Base-by-base conservation (phyloP, 2,113 vertebrate species). In the Syngnathus scovelli region DNA sequence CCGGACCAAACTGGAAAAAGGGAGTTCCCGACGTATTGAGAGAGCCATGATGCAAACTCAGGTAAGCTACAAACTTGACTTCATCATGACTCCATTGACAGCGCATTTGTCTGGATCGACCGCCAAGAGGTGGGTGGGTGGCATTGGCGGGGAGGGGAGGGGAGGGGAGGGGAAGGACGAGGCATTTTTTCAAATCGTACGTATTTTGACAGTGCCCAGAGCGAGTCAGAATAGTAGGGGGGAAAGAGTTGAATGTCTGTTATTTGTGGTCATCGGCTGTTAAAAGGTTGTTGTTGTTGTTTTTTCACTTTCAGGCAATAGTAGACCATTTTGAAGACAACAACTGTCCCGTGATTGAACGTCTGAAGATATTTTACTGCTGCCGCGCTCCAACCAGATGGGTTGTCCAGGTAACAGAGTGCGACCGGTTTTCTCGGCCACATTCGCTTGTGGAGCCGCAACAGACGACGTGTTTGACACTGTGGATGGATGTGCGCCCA, bases 11-110 rank as follows among this genome's bases (percentile, higher is more conserved):
- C 85, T 98, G 80, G 97, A 99, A 79, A 90, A 78, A 74, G 91
- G 92, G 64, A 95, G 90, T 33, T 87, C 90, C 7, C 92, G 96
- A 6, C 90, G 94, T 69, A 87, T 98, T 61, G 97, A 99, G 64
- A 90, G 96, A 33, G 95, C 96, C 37, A 93, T 98, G 96, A 94
- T 89, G 89, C 97, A 99, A 85, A 97, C 90, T 1, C 97, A 99
- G 93, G 97, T 98, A 86, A 78, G 78, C 74, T 8, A 44, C 23
- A 15, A 23, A 36, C 23, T 33, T 18, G 33, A 51, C 27, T 7
- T 21, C 18, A 27, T 63, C 12, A 16, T 23, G 23, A 23, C 23
- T 23, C 23, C 23, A 23, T 58, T 52, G 8, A 23, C 23, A 15
- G 5, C 15, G 5, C 7, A 33, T 56, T 13, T 7, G 23, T 16